Base-by-base conservation (phyloP, 2,113 vertebrate species). In the Larimichthys crocea region DNA sequence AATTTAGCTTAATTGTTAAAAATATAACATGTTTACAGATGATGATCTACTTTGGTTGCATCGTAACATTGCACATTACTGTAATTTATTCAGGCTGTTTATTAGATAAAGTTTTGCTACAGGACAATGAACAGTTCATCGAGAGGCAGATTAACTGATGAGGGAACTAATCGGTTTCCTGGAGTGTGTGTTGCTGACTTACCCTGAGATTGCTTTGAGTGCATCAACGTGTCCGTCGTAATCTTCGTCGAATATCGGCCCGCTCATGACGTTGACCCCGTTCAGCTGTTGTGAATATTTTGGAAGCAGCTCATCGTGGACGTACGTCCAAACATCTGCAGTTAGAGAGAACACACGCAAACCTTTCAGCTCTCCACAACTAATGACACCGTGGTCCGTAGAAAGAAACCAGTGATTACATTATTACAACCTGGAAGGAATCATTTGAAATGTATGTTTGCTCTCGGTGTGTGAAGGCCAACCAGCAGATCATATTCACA, bases 211-310 rank as follows among this genome's bases (percentile, higher is more conserved):
- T 72, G 90, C 84, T 53, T 69, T 67, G 17, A 89, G 79, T 20
- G 89, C 48, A 82, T 99, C 98, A 82, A 96, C 95, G 80, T 88
- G 94, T 48, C 98, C 98, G 63, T 99, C 95, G 12, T 90, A 97
- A 92, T 99, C 92, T 59, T 95, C 90, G 90, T 99, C 98, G 40
- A 99, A 99, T 86, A 97, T 91, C 2, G 98, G 98, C 72, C 98
- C 98, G 65, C 97, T 98, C 80, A 99, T 76, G 70, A 99, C 92
- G 74, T 98, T 99, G 42, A 99, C 74, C 72, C 97, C 97, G 64
- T 97, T 98, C 79, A 94, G 94, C 83, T 96, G 91, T 12, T 68
- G 80, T 19, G 96, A 95, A 71, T 96, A 95, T 64, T 94, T 83
- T 71, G 88, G 71, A 67, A 99, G 93, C 29, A 99, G 84, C 19